These are phyloP conservation scores for Achroia grisella DNA, from an alignment of 1,140 invertebrate species.

Conservation along the genomic window DNA sequence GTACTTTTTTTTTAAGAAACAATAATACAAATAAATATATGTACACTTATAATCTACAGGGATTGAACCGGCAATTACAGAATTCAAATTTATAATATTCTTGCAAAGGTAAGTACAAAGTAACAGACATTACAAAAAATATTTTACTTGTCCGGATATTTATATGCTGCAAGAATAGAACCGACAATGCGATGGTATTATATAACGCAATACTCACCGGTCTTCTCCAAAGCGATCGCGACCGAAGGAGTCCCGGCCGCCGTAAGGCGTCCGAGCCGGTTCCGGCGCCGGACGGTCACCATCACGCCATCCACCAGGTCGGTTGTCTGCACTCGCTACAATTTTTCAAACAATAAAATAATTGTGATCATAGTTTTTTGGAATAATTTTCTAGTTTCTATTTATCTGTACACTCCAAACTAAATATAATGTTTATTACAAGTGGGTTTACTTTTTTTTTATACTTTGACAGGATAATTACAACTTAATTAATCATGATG, in stretches of 20 bases:
- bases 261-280: slow-evolving; percentile 56
- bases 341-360: neutral
- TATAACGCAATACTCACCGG: slow-evolving; percentile 26
- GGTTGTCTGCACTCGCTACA: slow-evolving; percentile 68
- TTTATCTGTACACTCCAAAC: too few relatives aligned
- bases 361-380: too few relatives aligned
- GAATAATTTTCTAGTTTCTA: neutral
- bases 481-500: too few relatives aligned
- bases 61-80: too few relatives aligned
- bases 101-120: too few relatives aligned
- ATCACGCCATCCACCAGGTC: slow-evolving; percentile 74
- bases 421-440: too few relatives aligned
- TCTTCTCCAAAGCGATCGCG: slow-evolving; percentile 54
- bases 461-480: too few relatives aligned
- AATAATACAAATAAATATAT: too few relatives aligned
- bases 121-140: slow-evolving; percentile 1
- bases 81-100: too few relatives aligned
- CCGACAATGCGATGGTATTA: neutral
- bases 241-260: slow-evolving; percentile 63
- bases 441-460: too few relatives aligned
- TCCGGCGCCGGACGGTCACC: slow-evolving; percentile 50
- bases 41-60: too few relatives aligned
- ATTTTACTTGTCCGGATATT: slow-evolving; percentile 67
- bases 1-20: too few relatives aligned
- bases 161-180: neutral